phyloP scores from a whole-genome alignment of 2,888 invertebrate genomes.

The Gonocerus acuteangulatus region DNA sequence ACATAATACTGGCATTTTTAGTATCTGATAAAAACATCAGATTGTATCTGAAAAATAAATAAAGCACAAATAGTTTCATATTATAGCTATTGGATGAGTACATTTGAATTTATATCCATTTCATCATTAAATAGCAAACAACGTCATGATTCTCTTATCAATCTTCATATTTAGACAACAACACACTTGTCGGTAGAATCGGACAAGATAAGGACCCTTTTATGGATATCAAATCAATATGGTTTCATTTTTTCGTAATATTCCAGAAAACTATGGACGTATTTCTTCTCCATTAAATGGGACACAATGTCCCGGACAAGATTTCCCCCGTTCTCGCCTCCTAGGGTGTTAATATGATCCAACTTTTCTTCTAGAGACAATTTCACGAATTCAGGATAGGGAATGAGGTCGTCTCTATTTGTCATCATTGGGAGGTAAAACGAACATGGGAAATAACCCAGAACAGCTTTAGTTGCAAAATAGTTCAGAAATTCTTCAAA shows the following conservation, averaged over 20 bases:
- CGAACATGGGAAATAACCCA: slow-evolving; percentile 28
- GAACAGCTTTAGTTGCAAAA: slow-evolving; percentile 30
- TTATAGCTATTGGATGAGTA: no score
- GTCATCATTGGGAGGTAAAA: slow-evolving; percentile 34
- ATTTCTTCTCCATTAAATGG: not conserved
- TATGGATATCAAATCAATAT: no score
- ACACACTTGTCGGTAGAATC: no score
- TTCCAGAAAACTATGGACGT: not conserved
- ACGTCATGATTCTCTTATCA: no score
- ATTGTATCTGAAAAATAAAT: no score
- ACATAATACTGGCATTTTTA: no score
- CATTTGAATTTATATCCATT: no score
- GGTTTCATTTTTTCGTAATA: not conserved
- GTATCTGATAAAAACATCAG: no score
- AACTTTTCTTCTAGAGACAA: not conserved
- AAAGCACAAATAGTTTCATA: no score
- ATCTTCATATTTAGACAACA: no score
- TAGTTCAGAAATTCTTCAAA: slow-evolving; percentile 23
- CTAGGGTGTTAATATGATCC: not conserved
- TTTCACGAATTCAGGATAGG: not conserved
- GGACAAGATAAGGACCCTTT: no score
- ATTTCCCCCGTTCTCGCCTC: not conserved
- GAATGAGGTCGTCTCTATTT: not conserved
- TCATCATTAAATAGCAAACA: no score
- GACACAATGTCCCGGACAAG: not conserved